Evolutionary conservation across 2,888 invertebrate genomes (phyloP).

Genomic region (Chironomus tentans): DNA sequence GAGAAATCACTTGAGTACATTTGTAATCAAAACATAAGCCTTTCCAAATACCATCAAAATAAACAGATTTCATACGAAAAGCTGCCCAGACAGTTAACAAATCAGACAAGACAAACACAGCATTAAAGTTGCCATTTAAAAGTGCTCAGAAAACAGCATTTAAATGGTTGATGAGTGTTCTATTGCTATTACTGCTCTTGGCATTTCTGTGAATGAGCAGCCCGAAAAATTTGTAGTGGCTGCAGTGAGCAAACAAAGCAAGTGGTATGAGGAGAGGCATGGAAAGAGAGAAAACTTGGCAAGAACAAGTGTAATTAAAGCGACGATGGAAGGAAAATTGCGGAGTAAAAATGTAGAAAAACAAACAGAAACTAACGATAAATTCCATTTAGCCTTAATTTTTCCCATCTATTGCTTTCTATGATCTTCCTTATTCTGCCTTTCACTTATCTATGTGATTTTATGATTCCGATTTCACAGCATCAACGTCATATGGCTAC

Average conservation of each 20-base stretch:
- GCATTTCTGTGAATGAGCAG: background rate
- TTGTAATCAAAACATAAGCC: too few species aligned
- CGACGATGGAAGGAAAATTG: background rate
- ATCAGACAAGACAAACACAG: background rate
- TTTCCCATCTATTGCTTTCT: background rate
- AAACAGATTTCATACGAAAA: too few species aligned
- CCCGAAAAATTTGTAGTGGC: background rate
- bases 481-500: background rate
- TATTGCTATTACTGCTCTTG: background rate
- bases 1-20: too few species aligned
- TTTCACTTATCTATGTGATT: background rate
- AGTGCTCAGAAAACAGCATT: background rate
- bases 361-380: conserved; percentile 1
- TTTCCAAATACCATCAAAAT: too few species aligned
- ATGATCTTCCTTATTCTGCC: background rate
- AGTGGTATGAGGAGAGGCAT: background rate
- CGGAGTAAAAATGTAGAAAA: background rate
- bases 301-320: conserved; percentile 2
- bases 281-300: background rate
- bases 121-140: too few species aligned
- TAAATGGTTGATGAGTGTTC: conserved; percentile 17
- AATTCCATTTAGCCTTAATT: conserved; percentile 2
- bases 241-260: background rate
- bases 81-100: background rate
- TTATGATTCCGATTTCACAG: background rate